Conservation (phyloP, 2,888 invertebrate genomes). For the Nymphalis polychloros region DNA sequence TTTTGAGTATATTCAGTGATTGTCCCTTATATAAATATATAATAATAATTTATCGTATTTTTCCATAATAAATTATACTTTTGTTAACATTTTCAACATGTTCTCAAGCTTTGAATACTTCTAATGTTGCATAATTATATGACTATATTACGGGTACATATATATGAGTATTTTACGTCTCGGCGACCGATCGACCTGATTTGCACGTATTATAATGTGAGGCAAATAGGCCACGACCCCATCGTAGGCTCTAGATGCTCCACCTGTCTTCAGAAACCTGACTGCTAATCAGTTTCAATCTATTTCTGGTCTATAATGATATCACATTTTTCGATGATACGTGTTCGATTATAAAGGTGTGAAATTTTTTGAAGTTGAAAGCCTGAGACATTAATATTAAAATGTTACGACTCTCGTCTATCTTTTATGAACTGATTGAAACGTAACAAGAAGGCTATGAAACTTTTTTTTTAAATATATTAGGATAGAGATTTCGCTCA, state of each 20-base stretch:
- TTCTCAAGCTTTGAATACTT: too few species aligned
- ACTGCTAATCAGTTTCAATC: slow-evolving; percentile 21
- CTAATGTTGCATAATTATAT: not conserved
- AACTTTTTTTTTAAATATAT: too few species aligned
- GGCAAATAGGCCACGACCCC: slow-evolving; percentile 36
- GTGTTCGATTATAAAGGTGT: slow-evolving; percentile 1
- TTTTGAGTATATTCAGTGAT: too few species aligned
- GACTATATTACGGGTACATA: not conserved
- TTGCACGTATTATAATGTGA: slow-evolving; percentile 34
- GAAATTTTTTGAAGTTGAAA: not conserved
- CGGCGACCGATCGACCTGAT: slow-evolving; percentile 27
- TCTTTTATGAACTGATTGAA: too few species aligned
- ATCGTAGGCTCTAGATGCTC: slow-evolving; percentile 24
- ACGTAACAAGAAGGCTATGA: too few species aligned
- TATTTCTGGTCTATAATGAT: slow-evolving; percentile 23
- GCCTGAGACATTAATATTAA: too few species aligned
- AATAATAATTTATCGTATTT: too few species aligned
- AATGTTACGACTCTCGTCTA: too few species aligned
- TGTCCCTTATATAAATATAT: too few species aligned
- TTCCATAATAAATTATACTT: too few species aligned
- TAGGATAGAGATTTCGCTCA: too few species aligned
- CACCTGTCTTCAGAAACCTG: slow-evolving; percentile 28
- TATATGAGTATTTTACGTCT: not conserved
- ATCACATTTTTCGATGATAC: slow-evolving; percentile 12
- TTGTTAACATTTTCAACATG: too few species aligned